Base-by-base conservation (phyloP, 2,888 invertebrate genomes). In the Lepidocyrtoides sp. region DNA sequence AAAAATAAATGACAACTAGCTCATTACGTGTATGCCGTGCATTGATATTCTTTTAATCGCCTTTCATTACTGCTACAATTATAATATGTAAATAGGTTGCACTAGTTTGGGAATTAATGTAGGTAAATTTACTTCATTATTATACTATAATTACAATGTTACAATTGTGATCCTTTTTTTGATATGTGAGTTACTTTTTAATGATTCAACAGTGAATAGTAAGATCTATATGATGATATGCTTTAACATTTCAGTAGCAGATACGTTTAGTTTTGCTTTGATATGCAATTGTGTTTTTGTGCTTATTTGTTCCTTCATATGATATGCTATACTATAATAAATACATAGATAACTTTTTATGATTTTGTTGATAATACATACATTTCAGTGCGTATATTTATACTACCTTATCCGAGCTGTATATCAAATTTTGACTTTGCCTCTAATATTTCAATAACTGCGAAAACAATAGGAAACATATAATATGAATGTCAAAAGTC, bases 281-380 rank as follows among this genome's bases (percentile, higher is more conserved):
- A 84, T 84, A 84, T 84, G 83, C 17, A 32, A 51, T 48, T 10
- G 23, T 77, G 26, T 32, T 66, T 69, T 82, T 82, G 63, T 69
- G 69, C 20, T 44, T 10, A 12, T 72, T 72, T 72, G 72, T 23
- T 72, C 44, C 72, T 72, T 72, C 36, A 17, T 32, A 32, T 66
- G 17, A 23, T 14, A 51, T 2, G 14, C 26, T 60, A 60, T n/a
- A 8, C 20, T 23, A 48, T 36, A n/a, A 20, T 17, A 41, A 36
- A 32, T 36, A 36, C 36, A 17, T 17, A n/a, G n/a, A n/a, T n/a
- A n/a, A n/a, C n/a, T n/a, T n/a, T n/a, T n/a, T n/a, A n/a, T n/a
- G n/a, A n/a, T n/a, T n/a, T n/a, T n/a, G n/a, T n/a, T n/a, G n/a
- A n/a, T n/a, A n/a, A n/a, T n/a, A n/a, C n/a, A n/a, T n/a, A n/a